phyloP scores from a whole-genome alignment of 2,888 invertebrate species.

The Erebia aethiops region DNA sequence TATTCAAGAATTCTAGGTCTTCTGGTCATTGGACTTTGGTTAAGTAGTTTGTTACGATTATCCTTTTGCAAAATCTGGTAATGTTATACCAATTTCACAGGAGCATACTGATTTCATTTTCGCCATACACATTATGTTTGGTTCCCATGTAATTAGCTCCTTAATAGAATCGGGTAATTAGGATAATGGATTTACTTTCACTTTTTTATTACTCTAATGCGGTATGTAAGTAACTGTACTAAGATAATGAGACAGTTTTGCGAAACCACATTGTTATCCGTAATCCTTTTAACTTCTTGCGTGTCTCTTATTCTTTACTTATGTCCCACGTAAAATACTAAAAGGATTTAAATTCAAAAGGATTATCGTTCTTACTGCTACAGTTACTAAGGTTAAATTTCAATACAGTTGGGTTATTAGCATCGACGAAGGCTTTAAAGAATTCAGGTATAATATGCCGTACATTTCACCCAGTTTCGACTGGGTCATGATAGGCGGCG shows the following conservation, averaged over 20 bases:
- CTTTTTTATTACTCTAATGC: constrained; percentile 20
- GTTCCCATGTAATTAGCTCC: constrained; percentile 9
- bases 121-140: not conserved
- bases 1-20: constrained; percentile 12
- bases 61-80: not conserved
- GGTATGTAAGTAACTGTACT: constrained; percentile 24
- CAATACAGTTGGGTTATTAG: not conserved
- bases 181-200: constrained; percentile 10
- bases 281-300: constrained; percentile 22
- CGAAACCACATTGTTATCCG: constrained; percentile 28
- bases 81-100: not conserved
- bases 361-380: not conserved
- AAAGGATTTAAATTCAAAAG: not conserved
- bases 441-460: constrained; percentile 38
- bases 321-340: constrained; percentile 16
- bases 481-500: constrained; percentile 46
- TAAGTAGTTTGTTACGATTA: not conserved
- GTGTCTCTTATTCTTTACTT: constrained; percentile 22
- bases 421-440: constrained; percentile 36
- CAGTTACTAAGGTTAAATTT: constrained; percentile 7
- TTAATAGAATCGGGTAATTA: constrained; percentile 15
- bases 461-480: constrained; percentile 51
- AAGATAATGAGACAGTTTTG: constrained; percentile 27
- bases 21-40: not conserved
- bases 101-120: not conserved